Evolutionary conservation across 2,797 vertebrate genomes (phyloP), one percentile per base, ranked within the genome.

Genomic region (Furcifer pardalis): DNA sequence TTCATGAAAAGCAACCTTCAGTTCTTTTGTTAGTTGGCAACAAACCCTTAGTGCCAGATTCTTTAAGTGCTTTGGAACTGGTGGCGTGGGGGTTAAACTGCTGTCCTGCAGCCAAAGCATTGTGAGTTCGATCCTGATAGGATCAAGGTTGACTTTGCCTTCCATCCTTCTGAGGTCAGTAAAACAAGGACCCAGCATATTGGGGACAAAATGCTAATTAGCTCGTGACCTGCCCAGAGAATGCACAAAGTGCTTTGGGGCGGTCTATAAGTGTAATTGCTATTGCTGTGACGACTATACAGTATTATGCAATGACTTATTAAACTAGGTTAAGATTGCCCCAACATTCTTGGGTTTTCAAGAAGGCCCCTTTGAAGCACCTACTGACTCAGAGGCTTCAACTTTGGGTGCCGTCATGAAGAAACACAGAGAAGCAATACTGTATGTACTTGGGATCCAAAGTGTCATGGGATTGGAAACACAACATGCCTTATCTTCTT

Each of bases 1-100:
- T 19, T 69, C 37, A 68, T 76, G 59, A 77, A 56, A 46, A 15
- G 79, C n/a, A 85, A 66, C 35, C 69, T 69, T 76, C 56, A 40
- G 44, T 9, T 56, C 68, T 68, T 84, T 63, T 77, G 10, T 21
- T 72, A 60, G 15, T 65, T 25, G 40, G 32, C 12, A 30, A 23
- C 23, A 75, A 46, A 44, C 37, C n/a, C 46, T 21, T 56, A 15
- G 40, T 40, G 15, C 15, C 30, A 19, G 44, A 30, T 32, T n/a
- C 44, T 66, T 66, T n/a, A 77, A 77, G 35, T 30, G 65, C 42
- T 63, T 60, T 37, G 44, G 44, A 49, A 73, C 15, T n/a, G n/a
- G n/a, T n/a, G n/a, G n/a, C n/a, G n/a, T n/a, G n/a, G n/a, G n/a
- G n/a, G n/a, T n/a, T n/a, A n/a, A n/a, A 63, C 40, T 73, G 62